Conservation (phyloP, 1,140 invertebrate species). For the Lethrus apterus region DNA sequence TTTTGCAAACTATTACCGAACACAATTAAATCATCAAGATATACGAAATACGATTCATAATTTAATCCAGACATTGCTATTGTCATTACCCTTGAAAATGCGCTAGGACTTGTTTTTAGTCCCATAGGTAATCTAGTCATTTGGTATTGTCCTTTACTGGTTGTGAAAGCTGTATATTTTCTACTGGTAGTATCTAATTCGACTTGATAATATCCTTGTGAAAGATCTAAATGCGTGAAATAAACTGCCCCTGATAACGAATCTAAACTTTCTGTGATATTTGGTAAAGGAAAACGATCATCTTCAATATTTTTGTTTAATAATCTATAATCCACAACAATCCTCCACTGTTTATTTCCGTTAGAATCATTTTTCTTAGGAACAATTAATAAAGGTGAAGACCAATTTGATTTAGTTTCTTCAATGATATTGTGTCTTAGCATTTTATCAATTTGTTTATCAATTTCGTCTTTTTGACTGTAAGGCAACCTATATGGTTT, state of each 20-base stretch:
- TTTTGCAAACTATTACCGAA: slow-evolving; percentile 17
- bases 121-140: slow-evolving; percentile 24
- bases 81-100: slow-evolving; percentile 28
- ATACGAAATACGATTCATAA: slow-evolving; percentile 21
- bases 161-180: slow-evolving; percentile 36
- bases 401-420: slow-evolving; percentile 12
- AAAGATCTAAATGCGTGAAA: slow-evolving; percentile 19
- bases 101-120: slow-evolving; percentile 22
- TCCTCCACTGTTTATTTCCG: slow-evolving; percentile 5
- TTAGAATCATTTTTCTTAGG: slow-evolving; percentile 9
- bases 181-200: slow-evolving; percentile 22
- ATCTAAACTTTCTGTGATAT: slow-evolving; percentile 20
- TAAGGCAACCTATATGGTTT: slow-evolving; percentile 8
- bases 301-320: slow-evolving; percentile 15
- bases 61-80: slow-evolving; percentile 23
- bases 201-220: slow-evolving; percentile 14
- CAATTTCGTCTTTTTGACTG: not conserved
- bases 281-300: slow-evolving; percentile 20
- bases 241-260: slow-evolving; percentile 13
- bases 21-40: slow-evolving; percentile 20
- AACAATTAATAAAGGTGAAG: slow-evolving; percentile 7
- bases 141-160: slow-evolving; percentile 26
- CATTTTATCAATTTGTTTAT: slow-evolving; percentile 5
- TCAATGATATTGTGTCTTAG: not conserved
- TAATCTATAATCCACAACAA: slow-evolving; percentile 14